Base-by-base conservation (phyloP, 2,888 invertebrate genomes). In the Athripsodes cinereus region DNA sequence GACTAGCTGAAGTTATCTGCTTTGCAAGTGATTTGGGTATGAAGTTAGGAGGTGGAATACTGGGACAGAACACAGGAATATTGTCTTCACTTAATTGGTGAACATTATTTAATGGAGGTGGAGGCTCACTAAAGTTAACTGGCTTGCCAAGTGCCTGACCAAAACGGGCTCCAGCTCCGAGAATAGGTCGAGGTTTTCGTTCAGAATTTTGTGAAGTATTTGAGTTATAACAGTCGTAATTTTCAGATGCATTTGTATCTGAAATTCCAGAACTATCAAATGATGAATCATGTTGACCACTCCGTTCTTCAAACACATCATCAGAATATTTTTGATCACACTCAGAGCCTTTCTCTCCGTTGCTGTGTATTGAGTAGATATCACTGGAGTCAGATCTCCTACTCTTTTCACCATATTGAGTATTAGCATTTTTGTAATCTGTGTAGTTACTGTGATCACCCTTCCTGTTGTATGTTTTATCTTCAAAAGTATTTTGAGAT, bases 321-420 rank as follows among this genome's bases (percentile, higher is more conserved):
- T 63, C 61, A 20, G 18, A 13, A 31, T 44, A 47, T 8, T 46
- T 47, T 20, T 44, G 40, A 8, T 55, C 52, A 1, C 22, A 18
- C 20, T 55, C 40, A 2, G 51, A 35, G 19, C 21, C 46, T 13
- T 20, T 55, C 11, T 62, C 62, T 22, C 63, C 61, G 35, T 63
- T 63, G 34, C 63, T 63, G 40, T 52, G 55, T n/a, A 48, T 34
- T 3, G 63, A 63, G 56, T 59, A 63, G n/a, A 55, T 54, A 54
- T 63, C 63, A 50, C 61, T 61, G 1, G 63, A 63, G 35, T 63
- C 63, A 3, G 63, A 63, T 47, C 61, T 63, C 13, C 57, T 31
- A 21, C 21, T 51, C 2, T 56, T 53, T 10, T 20, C 13, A 21
- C 34, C 44, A 3, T 13, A 20, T 48, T 19, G 26, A 21, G 46